These are phyloP conservation scores for Takifugu rubripes DNA, from an alignment of 2,797 vertebrate genomes.

Conservation along the genomic window DNA sequence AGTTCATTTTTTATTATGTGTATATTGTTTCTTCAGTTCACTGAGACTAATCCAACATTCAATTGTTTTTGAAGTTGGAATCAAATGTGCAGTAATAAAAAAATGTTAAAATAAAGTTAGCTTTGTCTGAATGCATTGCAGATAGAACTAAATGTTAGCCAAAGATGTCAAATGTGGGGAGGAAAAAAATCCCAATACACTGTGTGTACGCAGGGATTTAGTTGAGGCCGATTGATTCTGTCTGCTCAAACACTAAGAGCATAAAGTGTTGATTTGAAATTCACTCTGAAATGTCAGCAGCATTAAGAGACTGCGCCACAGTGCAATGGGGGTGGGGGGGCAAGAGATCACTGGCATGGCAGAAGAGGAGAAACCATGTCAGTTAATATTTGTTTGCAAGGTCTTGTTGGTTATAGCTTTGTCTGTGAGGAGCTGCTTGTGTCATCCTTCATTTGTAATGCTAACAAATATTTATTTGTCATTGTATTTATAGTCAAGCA, in stretches of 20 bases:
- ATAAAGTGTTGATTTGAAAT: not conserved
- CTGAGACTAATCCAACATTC: too few relatives aligned
- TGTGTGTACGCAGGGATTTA: not conserved
- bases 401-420: not conserved
- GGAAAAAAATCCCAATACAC: not conserved
- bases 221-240: not conserved
- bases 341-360: not conserved
- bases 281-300: not conserved
- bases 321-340: not conserved
- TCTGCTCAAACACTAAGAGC: too few relatives aligned
- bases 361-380: not conserved
- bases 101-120: too few relatives aligned
- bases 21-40: not conserved
- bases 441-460: not conserved
- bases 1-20: not conserved
- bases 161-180: not conserved
- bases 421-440: not conserved
- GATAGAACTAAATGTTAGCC: too few relatives aligned
- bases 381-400: not conserved
- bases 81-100: too few relatives aligned
- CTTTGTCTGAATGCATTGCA: too few relatives aligned
- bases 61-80: too few relatives aligned
- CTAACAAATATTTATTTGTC: slow-evolving; percentile 5
- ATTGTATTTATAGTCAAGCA: slow-evolving; percentile 40
- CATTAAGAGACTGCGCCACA: not conserved